Evolutionary conservation across 2,113 vertebrate species (phyloP), one percentile per base, ranked within the genome.

Genomic region (Gallinago undulata): DNA sequence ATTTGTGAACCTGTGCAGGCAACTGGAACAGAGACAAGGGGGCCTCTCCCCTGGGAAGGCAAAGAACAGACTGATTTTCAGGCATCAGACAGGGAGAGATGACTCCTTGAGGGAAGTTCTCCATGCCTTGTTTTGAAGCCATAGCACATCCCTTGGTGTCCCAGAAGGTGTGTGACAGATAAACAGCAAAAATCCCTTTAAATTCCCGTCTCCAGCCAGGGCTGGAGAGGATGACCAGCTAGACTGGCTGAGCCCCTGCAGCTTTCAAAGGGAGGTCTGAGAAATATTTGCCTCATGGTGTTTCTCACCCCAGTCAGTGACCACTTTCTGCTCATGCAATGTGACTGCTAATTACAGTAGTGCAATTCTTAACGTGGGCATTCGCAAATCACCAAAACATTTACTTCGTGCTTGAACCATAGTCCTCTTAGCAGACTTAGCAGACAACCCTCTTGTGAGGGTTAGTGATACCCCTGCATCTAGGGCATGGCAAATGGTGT

Each of bases 201-300:
- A 43, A 15, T 62, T 87, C 39, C n/a, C 25, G 0, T 62, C 59
- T 84, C 74, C 50, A 72, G 14, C 35, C n/a, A 47, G 41, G 31
- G 18, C 15, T 53, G 37, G 31, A 75, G 31, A 18, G n/a, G 13
- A 17, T 0, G 0, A 59, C 66, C n/a, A 76, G 30, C 57, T 60
- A 67, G 57, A 24, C 15, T 24, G 48, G 43, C 48, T 78, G 22
- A 37, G 56, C 25, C 53, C 68, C 31, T 35, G 68, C 43, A 79
- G 48, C 39, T 69, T 87, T 82, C 48, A 94, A 79, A 93, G 22
- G 41, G 75, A 78, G 22, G 10, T 51, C 87, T 43, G 33, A 82
- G n/a, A 56, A 89, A 55, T 37, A 75, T 13, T 57, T 93, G 82
- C 53, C 79, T 59, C 17, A 2, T 16, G 1, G 69, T 3, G 5